These are phyloP conservation scores for Neocrepidodera transversa DNA, from an alignment of 2,888 invertebrate species.

Conservation along the genomic window DNA sequence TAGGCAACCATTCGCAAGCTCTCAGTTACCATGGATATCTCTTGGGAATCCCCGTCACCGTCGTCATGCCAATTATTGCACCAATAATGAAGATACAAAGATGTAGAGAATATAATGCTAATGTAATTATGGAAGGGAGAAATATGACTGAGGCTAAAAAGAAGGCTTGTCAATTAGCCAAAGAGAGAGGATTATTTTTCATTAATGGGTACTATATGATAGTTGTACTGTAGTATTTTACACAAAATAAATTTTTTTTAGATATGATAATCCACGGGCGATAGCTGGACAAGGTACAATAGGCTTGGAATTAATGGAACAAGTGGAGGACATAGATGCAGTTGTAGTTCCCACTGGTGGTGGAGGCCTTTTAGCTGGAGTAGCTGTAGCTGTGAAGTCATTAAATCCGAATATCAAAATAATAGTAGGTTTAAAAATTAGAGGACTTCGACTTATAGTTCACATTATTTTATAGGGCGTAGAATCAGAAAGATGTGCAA, in stretches of 20 bases:
- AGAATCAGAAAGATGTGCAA: conserved; percentile 90
- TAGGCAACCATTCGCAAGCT: conserved; percentile 93
- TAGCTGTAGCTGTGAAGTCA: conserved; percentile 88
- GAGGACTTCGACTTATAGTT: no score
- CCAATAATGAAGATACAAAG: conserved; percentile 96
- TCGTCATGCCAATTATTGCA: conserved; percentile 95
- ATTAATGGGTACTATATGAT: conserved; percentile 79
- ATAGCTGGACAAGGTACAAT: conserved; percentile 96
- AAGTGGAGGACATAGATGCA: conserved; percentile 84
- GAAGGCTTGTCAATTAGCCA: conserved; percentile 77
- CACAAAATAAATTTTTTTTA: conserved; percentile 52
- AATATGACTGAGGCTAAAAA: conserved; percentile 87
- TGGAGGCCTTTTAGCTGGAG: conserved; percentile 91
- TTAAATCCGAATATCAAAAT: conserved; percentile 82
- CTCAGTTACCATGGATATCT: conserved; percentile 73
- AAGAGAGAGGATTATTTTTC: conserved; percentile 76
- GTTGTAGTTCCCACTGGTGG: conserved; percentile 93
- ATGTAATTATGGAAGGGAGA: conserved; percentile 81
- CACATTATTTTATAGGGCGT: conserved; percentile 78
- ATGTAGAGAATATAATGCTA: conserved; percentile 84
- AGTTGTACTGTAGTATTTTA: not conserved
- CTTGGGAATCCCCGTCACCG: conserved; percentile 70
- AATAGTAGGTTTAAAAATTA: conserved; percentile 87
- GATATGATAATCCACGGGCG: conserved; percentile 94
- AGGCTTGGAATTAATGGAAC: conserved; percentile 91